A percentile compares a stretch with the other conserved stretches of the same genome.
Evolutionary conservation across 2,113 vertebrate genomes (phyloP).

Genomic region (Ascaphus truei): DNA sequence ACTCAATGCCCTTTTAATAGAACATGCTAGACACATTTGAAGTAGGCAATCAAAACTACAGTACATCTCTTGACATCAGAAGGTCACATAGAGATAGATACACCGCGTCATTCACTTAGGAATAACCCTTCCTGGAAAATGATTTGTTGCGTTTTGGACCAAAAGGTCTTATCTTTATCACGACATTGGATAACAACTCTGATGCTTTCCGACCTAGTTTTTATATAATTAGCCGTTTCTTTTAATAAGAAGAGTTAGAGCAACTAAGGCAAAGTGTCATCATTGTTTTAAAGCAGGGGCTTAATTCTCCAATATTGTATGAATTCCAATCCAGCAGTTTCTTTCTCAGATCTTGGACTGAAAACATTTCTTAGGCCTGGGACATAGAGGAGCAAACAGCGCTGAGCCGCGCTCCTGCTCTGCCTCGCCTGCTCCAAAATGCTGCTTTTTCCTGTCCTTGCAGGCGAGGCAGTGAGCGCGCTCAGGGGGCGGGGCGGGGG

Average conservation of each 20-base stretch:
- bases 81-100: slow-evolving; percentile 6
- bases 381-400: no score
- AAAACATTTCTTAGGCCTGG: neutral
- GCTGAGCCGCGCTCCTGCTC: no score
- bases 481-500: no score
- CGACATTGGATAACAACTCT: slow-evolving; percentile 3
- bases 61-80: neutral
- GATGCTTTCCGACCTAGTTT: neutral
- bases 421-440: no score
- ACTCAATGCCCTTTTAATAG: slow-evolving; percentile 3
- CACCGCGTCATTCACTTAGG: neutral
- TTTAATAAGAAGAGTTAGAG: neutral
- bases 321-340: neutral
- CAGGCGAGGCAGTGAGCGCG: no score
- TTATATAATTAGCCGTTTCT: slow-evolving; percentile 12
- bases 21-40: slow-evolving; percentile 10
- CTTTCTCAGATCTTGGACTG: neutral
- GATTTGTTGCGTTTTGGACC: neutral
- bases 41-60: neutral
- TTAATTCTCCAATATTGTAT: neutral
- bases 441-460: no score
- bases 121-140: neutral
- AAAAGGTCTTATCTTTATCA: slow-evolving; percentile 2
- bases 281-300: neutral
- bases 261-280: neutral